These are phyloP conservation scores for Priocnemis perturbator DNA, from an alignment of 2,888 invertebrate species.

Conservation along the genomic window DNA sequence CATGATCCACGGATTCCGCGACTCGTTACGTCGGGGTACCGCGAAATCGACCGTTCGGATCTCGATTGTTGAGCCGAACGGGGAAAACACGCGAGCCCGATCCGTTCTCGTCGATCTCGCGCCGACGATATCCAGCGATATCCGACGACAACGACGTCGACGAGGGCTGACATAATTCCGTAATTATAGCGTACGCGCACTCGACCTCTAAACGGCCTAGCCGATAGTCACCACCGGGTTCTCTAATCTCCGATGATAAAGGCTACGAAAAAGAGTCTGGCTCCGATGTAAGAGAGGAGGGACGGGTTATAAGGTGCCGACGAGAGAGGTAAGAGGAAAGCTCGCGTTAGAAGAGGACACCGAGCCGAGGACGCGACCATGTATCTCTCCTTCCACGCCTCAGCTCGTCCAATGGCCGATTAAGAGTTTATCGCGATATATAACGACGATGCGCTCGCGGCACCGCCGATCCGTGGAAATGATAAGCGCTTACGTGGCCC, in stretches of 20 bases:
- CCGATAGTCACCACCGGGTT: conserved; percentile 49
- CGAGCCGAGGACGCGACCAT: conserved; percentile 27
- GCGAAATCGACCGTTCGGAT: conserved; percentile 22
- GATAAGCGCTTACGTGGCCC: conserved; percentile 55
- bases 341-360: conserved; percentile 34
- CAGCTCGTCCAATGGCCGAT: conserved; percentile 53
- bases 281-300: conserved; percentile 13
- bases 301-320: neutral
- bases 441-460: conserved; percentile 25
- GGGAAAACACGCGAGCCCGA: too few species aligned
- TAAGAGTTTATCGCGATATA: conserved; percentile 51
- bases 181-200: conserved; percentile 58
- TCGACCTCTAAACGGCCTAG: conserved; percentile 71
- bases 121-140: neutral
- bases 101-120: neutral
- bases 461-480: conserved; percentile 43
- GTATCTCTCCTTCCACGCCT: conserved; percentile 43
- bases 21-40: conserved; percentile 11
- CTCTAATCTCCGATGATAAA: conserved; percentile 61
- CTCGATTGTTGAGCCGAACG: neutral
- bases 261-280: conserved; percentile 13
- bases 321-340: conserved; percentile 10
- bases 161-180: conserved; percentile 55
- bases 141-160: neutral
- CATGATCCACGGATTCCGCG: conserved; percentile 30